Percentiles rank a stretch among this genome's conserved stretches.
Conservation (phyloP, 2,888 invertebrate genomes). For the Actias luna region DNA sequence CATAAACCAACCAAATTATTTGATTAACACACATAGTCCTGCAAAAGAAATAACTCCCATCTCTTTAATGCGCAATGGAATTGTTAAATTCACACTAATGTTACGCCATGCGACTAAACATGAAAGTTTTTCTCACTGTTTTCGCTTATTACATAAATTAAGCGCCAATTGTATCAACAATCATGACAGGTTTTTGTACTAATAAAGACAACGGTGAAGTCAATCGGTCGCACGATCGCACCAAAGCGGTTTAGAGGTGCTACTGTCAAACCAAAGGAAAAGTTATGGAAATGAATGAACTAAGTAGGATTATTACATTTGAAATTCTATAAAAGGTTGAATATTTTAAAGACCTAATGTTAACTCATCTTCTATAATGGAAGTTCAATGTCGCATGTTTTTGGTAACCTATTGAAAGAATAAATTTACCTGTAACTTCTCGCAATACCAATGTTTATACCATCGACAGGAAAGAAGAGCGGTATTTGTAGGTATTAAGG, state of each 20-base stretch:
- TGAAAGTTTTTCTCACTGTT: background rate
- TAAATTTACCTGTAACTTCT: too few relatives aligned
- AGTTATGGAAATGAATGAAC: slow-evolving; percentile 7
- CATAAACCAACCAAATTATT: background rate
- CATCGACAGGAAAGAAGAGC: too few relatives aligned
- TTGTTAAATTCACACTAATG: background rate
- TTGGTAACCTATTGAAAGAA: too few relatives aligned
- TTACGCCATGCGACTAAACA: background rate
- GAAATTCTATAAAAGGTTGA: too few relatives aligned
- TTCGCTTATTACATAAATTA: slow-evolving; percentile 3
- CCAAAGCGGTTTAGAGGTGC: slow-evolving; percentile 38
- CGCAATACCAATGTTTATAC: too few relatives aligned
- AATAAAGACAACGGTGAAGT: slow-evolving; percentile 17
- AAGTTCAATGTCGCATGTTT: too few relatives aligned
- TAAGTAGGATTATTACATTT: too few relatives aligned
- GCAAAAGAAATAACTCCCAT: background rate
- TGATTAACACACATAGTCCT: background rate
- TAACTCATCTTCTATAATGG: too few relatives aligned
- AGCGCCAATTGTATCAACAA: slow-evolving; percentile 20
- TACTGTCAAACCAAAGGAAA: slow-evolving; percentile 42
- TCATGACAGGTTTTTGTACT: slow-evolving; percentile 21
- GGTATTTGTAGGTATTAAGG: too few relatives aligned
- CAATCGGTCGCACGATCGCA: slow-evolving; percentile 56
- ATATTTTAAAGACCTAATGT: too few relatives aligned
- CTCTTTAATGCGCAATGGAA: background rate